A percentile compares a stretch with the other conserved stretches of the same genome.
Evolutionary conservation across 2,888 invertebrate genomes (phyloP).

Genomic region (Cephus rjabovi): DNA sequence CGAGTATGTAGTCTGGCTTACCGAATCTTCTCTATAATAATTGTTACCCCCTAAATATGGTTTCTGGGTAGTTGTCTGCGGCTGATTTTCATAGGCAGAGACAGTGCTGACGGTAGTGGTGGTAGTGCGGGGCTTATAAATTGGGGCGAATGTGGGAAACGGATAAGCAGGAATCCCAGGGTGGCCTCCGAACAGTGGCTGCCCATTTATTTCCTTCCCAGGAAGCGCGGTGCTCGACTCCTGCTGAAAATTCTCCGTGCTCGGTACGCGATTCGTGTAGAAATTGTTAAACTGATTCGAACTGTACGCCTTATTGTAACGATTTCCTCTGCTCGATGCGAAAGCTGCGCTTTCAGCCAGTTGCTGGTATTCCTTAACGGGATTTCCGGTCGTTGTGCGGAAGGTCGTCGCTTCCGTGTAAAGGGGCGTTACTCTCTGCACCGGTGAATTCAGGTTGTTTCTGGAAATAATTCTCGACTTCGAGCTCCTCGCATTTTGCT

Average conservation of each 20-base stretch:
- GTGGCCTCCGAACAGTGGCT: constrained; percentile 47
- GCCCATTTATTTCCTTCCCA: constrained; percentile 63
- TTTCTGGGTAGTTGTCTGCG: constrained; percentile 31
- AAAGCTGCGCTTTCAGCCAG: constrained; percentile 84
- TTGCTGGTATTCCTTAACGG: constrained; percentile 75
- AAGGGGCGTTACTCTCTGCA: constrained; percentile 50
- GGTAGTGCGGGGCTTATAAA: constrained; percentile 50
- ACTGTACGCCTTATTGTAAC: constrained; percentile 46
- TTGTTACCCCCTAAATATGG: constrained; percentile 34
- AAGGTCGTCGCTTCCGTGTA: constrained; percentile 59
- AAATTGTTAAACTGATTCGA: constrained; percentile 50
- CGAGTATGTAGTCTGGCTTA: constrained; percentile 31
- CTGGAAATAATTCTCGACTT: constrained; percentile 43
- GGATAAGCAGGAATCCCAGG: constrained; percentile 49
- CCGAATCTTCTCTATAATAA: constrained; percentile 30
- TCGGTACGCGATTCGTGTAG: constrained; percentile 35
- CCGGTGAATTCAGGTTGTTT: constrained; percentile 19
- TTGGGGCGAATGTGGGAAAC: constrained; percentile 51
- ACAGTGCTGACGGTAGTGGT: constrained; percentile 6
- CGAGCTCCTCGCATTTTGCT: constrained; percentile 30
- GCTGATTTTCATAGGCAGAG: constrained; percentile 11
- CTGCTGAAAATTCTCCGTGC: constrained; percentile 21
- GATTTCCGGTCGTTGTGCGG: constrained; percentile 65
- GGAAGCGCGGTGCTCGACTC: constrained; percentile 28
- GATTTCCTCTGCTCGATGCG: constrained; percentile 68